Evolutionary conservation across 1,140 invertebrate species (phyloP).

Genomic region (Drosophila kepulauana): DNA sequence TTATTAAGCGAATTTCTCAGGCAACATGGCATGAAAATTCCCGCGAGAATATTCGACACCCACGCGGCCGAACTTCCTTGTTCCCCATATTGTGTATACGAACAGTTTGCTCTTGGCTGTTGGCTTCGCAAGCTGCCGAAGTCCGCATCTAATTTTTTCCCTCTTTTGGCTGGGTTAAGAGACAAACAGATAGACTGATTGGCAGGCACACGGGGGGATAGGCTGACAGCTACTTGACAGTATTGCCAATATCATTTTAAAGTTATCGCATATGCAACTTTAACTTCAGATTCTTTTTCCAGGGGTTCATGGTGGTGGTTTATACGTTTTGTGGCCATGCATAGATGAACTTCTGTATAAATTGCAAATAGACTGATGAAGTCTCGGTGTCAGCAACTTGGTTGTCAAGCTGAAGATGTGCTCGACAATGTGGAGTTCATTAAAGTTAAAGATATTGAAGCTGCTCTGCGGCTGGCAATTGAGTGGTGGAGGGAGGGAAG

Average conservation of each 20-base stretch:
- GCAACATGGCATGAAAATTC: constrained; percentile 76
- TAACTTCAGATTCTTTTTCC: constrained; percentile 41
- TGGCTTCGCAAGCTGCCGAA: constrained; percentile 50
- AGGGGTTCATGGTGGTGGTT: constrained; percentile 11
- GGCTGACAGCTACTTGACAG: constrained; percentile 65
- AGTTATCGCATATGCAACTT: constrained; percentile 73
- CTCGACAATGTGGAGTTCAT: constrained; percentile 27
- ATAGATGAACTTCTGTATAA: constrained; percentile 57
- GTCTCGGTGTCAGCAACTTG: constrained; percentile 1
- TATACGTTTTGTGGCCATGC: constrained; percentile 45
- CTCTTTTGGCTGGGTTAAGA: constrained; percentile 31
- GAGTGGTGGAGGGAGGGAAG: neutral
- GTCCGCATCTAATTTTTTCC: constrained; percentile 51
- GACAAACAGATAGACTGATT: constrained; percentile 14
- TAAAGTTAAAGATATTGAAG: constrained; percentile 29
- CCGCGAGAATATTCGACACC: constrained; percentile 76
- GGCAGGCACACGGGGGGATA: constrained; percentile 6
- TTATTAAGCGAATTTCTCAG: constrained; percentile 82
- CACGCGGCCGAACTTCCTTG: constrained; percentile 31
- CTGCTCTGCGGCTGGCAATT: constrained; percentile 17
- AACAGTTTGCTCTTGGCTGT: neutral
- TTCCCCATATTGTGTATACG: constrained; percentile 3
- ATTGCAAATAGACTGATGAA: constrained; percentile 23
- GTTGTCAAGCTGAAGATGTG: constrained; percentile 41
- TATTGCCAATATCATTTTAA: constrained; percentile 76